These are phyloP conservation scores for Saccopteryx leptura DNA, from an alignment of 2,113 vertebrate genomes.

Conservation along the genomic window DNA sequence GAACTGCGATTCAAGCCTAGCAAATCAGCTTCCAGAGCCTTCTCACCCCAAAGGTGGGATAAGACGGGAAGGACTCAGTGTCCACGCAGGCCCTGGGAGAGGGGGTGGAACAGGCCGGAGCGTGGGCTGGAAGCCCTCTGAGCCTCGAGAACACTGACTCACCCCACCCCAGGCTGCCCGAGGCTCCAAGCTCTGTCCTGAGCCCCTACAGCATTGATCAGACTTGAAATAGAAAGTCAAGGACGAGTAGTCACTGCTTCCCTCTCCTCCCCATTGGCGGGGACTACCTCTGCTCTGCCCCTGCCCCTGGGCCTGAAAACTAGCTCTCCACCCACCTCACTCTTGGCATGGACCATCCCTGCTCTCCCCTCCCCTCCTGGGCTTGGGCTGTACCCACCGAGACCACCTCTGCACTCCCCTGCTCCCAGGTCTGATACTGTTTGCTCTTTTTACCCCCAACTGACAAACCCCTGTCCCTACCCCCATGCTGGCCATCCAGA, in stretches of 20 bases:
- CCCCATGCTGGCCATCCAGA: background rate
- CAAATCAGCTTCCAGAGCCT: background rate
- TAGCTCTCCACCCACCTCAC: background rate
- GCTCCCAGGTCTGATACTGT: background rate
- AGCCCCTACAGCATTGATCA: background rate
- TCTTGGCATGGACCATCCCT: background rate
- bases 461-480: background rate
- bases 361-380: background rate
- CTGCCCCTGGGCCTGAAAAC: background rate
- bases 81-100: background rate
- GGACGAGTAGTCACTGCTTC: background rate
- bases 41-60: background rate
- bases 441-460: background rate
- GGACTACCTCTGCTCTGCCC: background rate
- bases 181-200: background rate
- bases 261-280: background rate
- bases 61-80: background rate
- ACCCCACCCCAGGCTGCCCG: background rate
- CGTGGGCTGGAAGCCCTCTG: background rate
- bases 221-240: conserved; percentile 58
- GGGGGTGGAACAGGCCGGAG: background rate
- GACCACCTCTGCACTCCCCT: background rate
- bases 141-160: conserved; percentile 13
- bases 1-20: background rate
- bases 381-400: background rate